Conservation (phyloP, 2,113 vertebrate genomes). For the Colossoma macropomum region DNA sequence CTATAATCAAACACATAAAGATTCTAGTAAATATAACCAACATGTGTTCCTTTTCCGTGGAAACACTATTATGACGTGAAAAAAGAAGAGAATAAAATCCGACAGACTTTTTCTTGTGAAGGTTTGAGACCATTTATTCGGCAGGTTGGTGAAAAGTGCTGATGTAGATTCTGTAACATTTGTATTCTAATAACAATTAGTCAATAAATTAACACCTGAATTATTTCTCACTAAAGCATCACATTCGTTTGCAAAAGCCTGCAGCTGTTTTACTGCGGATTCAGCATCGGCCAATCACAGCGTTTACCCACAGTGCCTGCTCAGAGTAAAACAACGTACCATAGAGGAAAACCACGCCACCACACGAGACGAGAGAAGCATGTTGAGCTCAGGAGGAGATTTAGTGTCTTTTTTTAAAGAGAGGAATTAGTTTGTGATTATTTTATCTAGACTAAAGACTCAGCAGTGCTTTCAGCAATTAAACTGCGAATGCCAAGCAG, state of each 20-base stretch:
- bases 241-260: too few relatives aligned
- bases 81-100: not conserved
- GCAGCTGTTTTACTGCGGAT: too few relatives aligned
- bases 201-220: not conserved
- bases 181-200: not conserved
- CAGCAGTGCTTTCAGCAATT: not conserved
- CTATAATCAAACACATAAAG: too few relatives aligned
- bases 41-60: not conserved
- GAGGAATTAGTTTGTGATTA: not conserved
- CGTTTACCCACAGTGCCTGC: too few relatives aligned
- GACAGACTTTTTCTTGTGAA: not conserved
- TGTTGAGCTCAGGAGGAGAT: too few relatives aligned
- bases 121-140: not conserved
- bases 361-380: not conserved
- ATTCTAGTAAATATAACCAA: too few relatives aligned
- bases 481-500: not conserved
- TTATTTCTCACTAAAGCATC: not conserved
- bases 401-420: too few relatives aligned
- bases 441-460: too few relatives aligned
- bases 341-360: too few relatives aligned
- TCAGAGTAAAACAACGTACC: too few relatives aligned
- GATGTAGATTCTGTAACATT: not conserved
- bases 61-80: not conserved
- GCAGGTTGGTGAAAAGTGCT: not conserved
- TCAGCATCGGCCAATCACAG: too few relatives aligned